These are phyloP conservation scores for Phoenoteleia sp. DNA, from an alignment of 2,888 invertebrate genomes.

Conservation along the genomic window DNA sequence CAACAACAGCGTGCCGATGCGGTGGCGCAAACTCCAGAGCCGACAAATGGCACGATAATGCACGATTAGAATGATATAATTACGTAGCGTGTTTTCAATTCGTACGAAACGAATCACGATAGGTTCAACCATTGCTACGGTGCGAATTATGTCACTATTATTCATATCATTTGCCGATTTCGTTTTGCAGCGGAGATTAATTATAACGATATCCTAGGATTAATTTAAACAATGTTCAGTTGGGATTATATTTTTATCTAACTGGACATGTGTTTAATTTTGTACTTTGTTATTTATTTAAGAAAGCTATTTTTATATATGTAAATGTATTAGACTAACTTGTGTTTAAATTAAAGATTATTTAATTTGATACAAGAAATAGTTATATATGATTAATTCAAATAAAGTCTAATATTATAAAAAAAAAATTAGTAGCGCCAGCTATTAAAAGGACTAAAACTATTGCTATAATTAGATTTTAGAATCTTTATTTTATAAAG, in stretches of 20 bases:
- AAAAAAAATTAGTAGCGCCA: no score
- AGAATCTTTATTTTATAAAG: no score
- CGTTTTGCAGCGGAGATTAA: conserved; percentile 23
- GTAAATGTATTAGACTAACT: no score
- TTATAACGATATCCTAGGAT: conserved; percentile 41
- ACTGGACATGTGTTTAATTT: conserved; percentile 21
- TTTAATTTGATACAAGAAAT: no score
- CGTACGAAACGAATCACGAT: conserved; percentile 68
- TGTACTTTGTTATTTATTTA: no score
- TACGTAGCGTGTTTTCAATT: conserved; percentile 68
- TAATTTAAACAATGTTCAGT: conserved; percentile 42
- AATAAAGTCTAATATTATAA: no score
- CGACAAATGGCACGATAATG: conserved; percentile 82
- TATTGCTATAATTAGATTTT: no score
- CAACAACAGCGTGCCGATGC: conserved; percentile 58
- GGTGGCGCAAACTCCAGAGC: conserved; percentile 71
- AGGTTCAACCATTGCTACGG: conserved; percentile 27
- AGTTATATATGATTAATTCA: no score
- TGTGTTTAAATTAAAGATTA: no score
- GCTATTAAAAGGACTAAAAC: no score
- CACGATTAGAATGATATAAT: conserved; percentile 82
- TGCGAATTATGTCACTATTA: conserved; percentile 60
- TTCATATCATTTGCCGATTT: conserved; percentile 45
- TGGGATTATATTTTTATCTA: not conserved
- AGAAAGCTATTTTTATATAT: no score